Conservation (phyloP, 1,140 invertebrate species). For the Triops longicaudatus region DNA sequence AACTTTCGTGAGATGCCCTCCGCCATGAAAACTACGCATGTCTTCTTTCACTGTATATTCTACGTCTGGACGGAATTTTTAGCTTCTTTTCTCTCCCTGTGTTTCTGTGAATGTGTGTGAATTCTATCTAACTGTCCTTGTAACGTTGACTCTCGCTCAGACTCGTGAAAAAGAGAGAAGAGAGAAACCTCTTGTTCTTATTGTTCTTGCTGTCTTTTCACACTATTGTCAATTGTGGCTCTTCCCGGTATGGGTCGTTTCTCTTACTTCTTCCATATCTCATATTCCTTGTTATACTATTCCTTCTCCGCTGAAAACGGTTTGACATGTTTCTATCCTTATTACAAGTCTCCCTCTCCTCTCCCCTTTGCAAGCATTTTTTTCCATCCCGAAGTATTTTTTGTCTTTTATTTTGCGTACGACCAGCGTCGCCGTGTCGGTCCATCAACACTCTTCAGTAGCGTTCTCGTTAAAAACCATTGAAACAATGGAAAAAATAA, state of each 20-base stretch:
- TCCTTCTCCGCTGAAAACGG: not conserved
- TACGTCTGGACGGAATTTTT: not conserved
- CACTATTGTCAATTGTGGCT: not conserved
- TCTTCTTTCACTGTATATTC: constrained; percentile 2
- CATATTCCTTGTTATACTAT: not conserved
- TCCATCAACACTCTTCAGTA: not conserved
- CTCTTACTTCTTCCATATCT: not conserved
- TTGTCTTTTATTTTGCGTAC: not conserved
- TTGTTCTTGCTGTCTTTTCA: not conserved
- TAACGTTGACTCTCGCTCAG: not conserved
- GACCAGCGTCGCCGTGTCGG: not conserved
- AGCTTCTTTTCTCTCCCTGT: not conserved
- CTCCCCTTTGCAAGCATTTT: not conserved
- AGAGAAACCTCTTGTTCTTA: not conserved
- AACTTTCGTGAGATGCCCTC: not conserved
- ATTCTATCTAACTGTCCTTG: not conserved
- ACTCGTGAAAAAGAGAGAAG: not conserved
- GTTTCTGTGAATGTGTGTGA: too few relatives aligned
- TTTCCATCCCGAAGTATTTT: constrained; percentile 5
- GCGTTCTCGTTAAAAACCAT: constrained; percentile 15
- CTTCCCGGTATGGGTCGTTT: not conserved
- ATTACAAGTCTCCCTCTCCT: not conserved
- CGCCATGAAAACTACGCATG: not conserved
- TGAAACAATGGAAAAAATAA: too few relatives aligned
- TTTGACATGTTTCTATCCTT: not conserved